Evolutionary conservation across 1,140 invertebrate species (phyloP).

Genomic region (Watersipora subatra): DNA sequence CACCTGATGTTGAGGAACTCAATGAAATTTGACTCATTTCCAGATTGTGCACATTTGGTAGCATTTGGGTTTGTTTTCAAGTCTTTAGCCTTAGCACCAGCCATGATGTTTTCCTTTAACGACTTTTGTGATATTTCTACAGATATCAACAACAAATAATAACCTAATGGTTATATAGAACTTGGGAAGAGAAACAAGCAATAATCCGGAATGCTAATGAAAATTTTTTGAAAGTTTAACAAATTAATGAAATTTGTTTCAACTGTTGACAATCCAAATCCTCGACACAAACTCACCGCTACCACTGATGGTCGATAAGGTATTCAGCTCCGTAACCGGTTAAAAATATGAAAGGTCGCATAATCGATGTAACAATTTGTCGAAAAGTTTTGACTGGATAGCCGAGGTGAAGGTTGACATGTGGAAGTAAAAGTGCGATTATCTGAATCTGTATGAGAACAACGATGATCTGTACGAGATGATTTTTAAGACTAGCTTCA

Average conservation of each 20-base stretch:
- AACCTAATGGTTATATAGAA: no score
- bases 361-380: not conserved
- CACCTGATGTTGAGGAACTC: no score
- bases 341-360: not conserved
- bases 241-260: not conserved
- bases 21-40: no score
- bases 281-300: not conserved
- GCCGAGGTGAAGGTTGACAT: not conserved
- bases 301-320: not conserved
- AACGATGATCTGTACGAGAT: no score
- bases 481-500: no score
- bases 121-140: not conserved
- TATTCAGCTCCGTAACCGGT: not conserved
- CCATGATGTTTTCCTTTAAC: no score
- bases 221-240: not conserved
- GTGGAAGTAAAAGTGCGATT: not conserved
- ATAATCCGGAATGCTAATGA: not conserved
- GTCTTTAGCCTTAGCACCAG: no score
- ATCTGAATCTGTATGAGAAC: not conserved
- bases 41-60: no score
- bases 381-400: not conserved
- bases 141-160: not conserved
- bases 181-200: no score
- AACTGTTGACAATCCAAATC: not conserved
- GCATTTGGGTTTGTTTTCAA: no score